Base-by-base conservation (phyloP, 2,888 invertebrate species). In the Eristalis arbustorum region DNA sequence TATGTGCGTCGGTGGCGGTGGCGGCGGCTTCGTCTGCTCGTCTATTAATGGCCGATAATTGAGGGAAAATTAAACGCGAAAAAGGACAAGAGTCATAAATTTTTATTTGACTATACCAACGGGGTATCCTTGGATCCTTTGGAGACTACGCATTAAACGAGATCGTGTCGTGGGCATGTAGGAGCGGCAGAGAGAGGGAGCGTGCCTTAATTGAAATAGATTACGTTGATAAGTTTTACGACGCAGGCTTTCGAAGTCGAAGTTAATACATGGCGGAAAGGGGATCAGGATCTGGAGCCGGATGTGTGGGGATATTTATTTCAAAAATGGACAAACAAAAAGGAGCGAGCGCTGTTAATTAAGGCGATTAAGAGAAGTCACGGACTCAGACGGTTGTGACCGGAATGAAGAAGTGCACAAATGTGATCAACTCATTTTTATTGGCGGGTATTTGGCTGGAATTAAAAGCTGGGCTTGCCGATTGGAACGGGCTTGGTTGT, bases 41-140 rank as follows among this genome's bases (percentile, higher is more conserved):
- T 18, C 59, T 37, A 68, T 74, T 80, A 80, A 74, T 37, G 73
- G 80, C n/a, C 67, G 23, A 74, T 74, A 74, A 74, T 74, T 73
- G 80, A 56, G 72, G 31, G 42, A 18, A 78, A 71, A 78, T 78
- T 78, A 78, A 78, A 59, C 71, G 72, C 71, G 8, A 59, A 59
- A 22, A 18, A 72, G 42, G 14, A 62, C 63, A 5, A 34, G 59
- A 25, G 25, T 34, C 61, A 62, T 68, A 49, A 31, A 61, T 31
- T 76, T 76, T 64, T 56, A 69, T 77, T 61, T 63, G 49, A 28
- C 64, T 64, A 64, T 18, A 22, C 31, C 49, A 18, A 49, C 6
- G 18, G 49, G 49, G 49, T 42, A 6, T 42, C 42, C 42, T 42
- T 14, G 18, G 6, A 18, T 18, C 49, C 37, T 37, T 37, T 13